Percentiles rank a stretch among this genome's conserved stretches.
Evolutionary conservation across 2,888 invertebrate genomes (phyloP).

Genomic region (Troides oblongomaculatus): DNA sequence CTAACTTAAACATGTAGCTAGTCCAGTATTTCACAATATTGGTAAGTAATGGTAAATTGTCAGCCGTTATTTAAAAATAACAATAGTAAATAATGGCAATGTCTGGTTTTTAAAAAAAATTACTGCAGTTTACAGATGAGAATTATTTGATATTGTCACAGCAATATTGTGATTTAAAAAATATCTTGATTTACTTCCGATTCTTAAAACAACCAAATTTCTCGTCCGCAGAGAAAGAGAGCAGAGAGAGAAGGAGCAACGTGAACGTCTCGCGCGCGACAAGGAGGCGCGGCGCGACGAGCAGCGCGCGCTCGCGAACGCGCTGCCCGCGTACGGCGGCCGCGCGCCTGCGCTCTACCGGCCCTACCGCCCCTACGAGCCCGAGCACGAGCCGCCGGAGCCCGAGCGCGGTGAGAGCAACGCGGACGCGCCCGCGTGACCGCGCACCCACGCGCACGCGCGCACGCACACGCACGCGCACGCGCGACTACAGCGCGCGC

Average conservation of each 20-base stretch:
- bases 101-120: too few species aligned
- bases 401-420: constrained; percentile 27
- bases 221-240: constrained; percentile 52
- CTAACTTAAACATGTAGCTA: background rate
- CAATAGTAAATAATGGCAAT: too few species aligned
- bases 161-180: too few species aligned
- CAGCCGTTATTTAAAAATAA: too few species aligned
- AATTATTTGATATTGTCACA: too few species aligned
- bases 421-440: constrained; percentile 28
- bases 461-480: constrained; percentile 5
- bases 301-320: constrained; percentile 51
- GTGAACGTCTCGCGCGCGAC: constrained; percentile 68
- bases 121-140: too few species aligned
- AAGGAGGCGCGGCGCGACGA: constrained; percentile 67
- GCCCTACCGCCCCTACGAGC: constrained; percentile 57
- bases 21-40: too few species aligned
- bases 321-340: constrained; percentile 39
- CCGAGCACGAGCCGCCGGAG: constrained; percentile 39
- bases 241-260: constrained; percentile 65
- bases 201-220: constrained; percentile 13
- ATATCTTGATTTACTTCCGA: too few species aligned
- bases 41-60: too few species aligned
- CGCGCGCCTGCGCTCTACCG: constrained; percentile 53
- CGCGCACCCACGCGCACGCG: background rate
- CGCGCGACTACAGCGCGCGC: background rate